Base-by-base conservation (phyloP, 1,140 invertebrate species). In the Bombus superbus region DNA sequence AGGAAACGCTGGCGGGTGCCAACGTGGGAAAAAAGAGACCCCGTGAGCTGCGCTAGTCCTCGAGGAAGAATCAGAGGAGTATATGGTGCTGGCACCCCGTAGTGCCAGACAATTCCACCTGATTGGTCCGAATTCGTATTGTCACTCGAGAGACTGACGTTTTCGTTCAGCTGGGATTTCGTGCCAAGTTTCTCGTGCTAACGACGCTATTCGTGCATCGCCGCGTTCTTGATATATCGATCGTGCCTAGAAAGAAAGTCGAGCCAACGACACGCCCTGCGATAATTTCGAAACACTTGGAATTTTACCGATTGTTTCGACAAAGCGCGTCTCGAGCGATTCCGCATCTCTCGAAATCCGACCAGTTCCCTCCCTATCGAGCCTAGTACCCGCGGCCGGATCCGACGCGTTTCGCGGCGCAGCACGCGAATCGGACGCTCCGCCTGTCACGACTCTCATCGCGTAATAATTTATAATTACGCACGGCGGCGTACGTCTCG, bases 101-200 rank as follows among this genome's bases (percentile, higher is more conserved):
- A 79, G 93, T 62, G 92, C 71, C 83, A 79, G 68, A 94, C 94
- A 94, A 94, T 94, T 94, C 92, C 93, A 94, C 93, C 93, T 94
- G 94, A 94, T 94, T 94, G 93, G 91, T 91, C 88, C 89, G 84
- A 92, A 93, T 91, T 91, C 90, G 91, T 91, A 90, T 93, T 93
- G 92, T 90, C 86, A 81, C 84, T 87, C 78, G 64, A 62, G 38
- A 84, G 86, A 86, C 82, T 90, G 88, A 92, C 85, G 80, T 84
- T 90, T 89, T 92, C 86, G 86, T 89, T 88, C 82, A 77, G 84
- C 88, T 69, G 82, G 88, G 88, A 89, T 88, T 91, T 85, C 82
- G 81, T 91, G 75, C 68, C 83, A 89, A 86, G 83, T 87, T 86
- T 85, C 87, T 73, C 80, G 86, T 83, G 85, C 85, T 92, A 92